Evolutionary conservation across 2,797 vertebrate species (phyloP).

Genomic region (Peromyscus attwateri): DNA sequence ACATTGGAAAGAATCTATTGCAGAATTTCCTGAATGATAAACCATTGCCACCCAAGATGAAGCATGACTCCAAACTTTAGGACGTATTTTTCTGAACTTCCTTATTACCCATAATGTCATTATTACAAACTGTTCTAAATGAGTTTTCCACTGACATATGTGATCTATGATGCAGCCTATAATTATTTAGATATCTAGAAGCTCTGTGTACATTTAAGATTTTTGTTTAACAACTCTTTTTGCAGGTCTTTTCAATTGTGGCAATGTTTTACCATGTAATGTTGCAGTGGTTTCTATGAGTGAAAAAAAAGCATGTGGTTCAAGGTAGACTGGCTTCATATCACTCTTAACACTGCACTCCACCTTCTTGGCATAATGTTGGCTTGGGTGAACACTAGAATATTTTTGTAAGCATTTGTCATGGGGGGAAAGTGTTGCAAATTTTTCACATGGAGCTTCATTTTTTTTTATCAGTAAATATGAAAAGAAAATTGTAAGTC

Average conservation of each 20-base stretch:
- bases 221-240: not conserved
- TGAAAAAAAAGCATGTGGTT: not conserved
- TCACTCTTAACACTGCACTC: not conserved
- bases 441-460: not conserved
- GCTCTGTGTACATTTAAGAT: not conserved
- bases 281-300: not conserved
- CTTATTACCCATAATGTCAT: not conserved
- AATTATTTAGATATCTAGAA: not conserved
- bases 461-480: not conserved
- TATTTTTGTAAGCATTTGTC: constrained; percentile 8
- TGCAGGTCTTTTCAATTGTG: not conserved
- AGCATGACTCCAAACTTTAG: not conserved
- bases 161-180: not conserved
- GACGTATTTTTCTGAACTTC: not conserved
- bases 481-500: not conserved
- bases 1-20: not conserved
- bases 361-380: not conserved
- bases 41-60: not conserved
- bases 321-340: not conserved
- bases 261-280: not conserved
- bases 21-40: not conserved
- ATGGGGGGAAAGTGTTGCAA: not conserved
- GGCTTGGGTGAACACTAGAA: too few relatives aligned
- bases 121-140: not conserved
- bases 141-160: not conserved